phyloP scores from a whole-genome alignment of 2,888 invertebrate genomes.

The Blera fallax region DNA sequence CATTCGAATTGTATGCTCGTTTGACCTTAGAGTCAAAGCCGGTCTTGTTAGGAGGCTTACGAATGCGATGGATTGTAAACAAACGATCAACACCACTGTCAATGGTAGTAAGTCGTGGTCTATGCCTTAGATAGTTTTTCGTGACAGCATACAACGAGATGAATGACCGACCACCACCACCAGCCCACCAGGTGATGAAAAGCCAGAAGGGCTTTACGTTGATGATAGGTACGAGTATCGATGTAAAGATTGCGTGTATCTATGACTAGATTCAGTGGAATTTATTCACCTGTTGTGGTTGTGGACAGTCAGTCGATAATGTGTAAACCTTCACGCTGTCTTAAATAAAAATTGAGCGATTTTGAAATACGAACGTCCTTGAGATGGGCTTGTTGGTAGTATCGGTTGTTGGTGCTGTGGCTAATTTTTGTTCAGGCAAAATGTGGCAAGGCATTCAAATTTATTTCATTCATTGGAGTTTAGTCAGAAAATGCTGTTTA shows the following conservation, averaged over 20 bases:
- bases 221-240: not conserved
- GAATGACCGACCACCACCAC: conserved; percentile 25
- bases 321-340: conserved; percentile 44
- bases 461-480: no score
- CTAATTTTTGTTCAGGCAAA: not conserved
- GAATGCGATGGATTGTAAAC: conserved; percentile 24
- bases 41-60: conserved; percentile 22
- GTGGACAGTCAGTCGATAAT: not conserved
- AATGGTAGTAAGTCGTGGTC: conserved; percentile 18
- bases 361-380: conserved; percentile 42
- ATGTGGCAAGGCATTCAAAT: not conserved
- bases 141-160: conserved; percentile 22
- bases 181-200: not conserved
- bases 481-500: no score
- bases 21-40: conserved; percentile 34
- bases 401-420: not conserved
- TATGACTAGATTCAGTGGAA: conserved; percentile 23
- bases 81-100: conserved; percentile 14
- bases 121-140: not conserved
- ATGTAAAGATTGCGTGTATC: conserved; percentile 1
- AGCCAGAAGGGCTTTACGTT: conserved; percentile 12
- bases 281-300: conserved; percentile 11
- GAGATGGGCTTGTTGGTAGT: conserved; percentile 14
- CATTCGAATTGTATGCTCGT: not conserved
- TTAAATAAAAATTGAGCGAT: conserved; percentile 33